These are phyloP conservation scores for Heteractis magnifica DNA, from an alignment of 92 coral and sea anemone species.

Conservation along the genomic window DNA sequence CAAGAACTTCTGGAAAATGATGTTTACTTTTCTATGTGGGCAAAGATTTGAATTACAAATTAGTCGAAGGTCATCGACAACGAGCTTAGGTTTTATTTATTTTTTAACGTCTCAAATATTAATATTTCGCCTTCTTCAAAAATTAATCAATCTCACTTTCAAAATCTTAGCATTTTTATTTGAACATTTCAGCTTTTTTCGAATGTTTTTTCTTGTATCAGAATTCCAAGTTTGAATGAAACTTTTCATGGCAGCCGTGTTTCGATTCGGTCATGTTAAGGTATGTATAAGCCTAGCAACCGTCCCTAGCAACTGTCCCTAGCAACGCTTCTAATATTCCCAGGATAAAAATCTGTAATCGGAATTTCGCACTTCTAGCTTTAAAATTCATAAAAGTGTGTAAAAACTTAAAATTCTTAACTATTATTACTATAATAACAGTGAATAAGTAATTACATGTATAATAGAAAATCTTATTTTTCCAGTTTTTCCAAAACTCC, in stretches of 20 bases:
- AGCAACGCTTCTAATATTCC: constrained; percentile 9
- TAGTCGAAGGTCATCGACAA: too few relatives aligned
- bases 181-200: too few relatives aligned
- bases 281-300: constrained; percentile 16
- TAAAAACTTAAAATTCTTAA: constrained; percentile 7
- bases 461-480: constrained; percentile 12
- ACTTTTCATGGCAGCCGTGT: not conserved
- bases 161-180: too few relatives aligned
- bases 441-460: constrained; percentile 15
- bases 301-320: constrained; percentile 23
- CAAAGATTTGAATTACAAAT: too few relatives aligned
- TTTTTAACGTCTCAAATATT: too few relatives aligned
- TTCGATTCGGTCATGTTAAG: not conserved
- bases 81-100: too few relatives aligned
- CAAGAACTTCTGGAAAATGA: not conserved
- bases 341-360: constrained; percentile 1
- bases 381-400: constrained; percentile 26
- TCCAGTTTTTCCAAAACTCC: not conserved
- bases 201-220: too few relatives aligned
- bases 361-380: not conserved
- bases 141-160: too few relatives aligned
- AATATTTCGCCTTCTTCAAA: too few relatives aligned
- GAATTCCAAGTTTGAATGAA: not conserved
- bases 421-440: not conserved
- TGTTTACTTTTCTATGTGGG: too few relatives aligned